phyloP scores from a whole-genome alignment of 1,140 invertebrate species.

The Drosophila mayri region DNA sequence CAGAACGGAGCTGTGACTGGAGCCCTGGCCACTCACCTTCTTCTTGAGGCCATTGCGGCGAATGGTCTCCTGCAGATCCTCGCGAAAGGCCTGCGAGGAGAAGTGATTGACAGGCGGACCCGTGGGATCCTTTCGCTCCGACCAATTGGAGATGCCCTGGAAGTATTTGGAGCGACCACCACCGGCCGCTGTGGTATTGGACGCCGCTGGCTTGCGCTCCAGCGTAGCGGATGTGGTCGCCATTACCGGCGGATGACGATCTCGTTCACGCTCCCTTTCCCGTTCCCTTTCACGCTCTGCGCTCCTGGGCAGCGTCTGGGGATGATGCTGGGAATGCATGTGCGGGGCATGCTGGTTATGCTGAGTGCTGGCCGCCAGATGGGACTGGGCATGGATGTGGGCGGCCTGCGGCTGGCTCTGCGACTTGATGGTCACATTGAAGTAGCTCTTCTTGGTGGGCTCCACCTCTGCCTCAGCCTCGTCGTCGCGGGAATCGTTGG shows the following conservation, averaged over 20 bases:
- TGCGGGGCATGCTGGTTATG: constrained; percentile 18
- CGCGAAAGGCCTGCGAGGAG: constrained; percentile 79
- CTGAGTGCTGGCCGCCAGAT: constrained; percentile 30
- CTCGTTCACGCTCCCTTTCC: constrained; percentile 36
- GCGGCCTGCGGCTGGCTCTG: constrained; percentile 84
- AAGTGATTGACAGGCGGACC: constrained; percentile 68
- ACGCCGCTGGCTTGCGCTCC: constrained; percentile 46
- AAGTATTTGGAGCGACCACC: constrained; percentile 86
- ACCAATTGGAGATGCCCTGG: constrained; percentile 92
- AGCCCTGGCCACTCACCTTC: constrained; percentile 30
- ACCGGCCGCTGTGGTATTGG: constrained; percentile 12
- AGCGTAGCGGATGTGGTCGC: constrained; percentile 41
- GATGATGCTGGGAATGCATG: constrained; percentile 28
- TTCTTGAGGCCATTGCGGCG: constrained; percentile 74
- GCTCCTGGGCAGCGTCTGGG: constrained; percentile 64
- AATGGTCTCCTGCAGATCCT: constrained; percentile 82
- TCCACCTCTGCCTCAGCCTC: constrained; percentile 86
- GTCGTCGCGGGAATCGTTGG: constrained; percentile 88
- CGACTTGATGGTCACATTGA: constrained; percentile 92
- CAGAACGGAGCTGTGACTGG: constrained; percentile 14
- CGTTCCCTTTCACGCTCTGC: constrained; percentile 45
- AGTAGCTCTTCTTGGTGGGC: constrained; percentile 89
- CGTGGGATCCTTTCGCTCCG: constrained; percentile 87
- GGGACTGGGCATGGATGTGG: constrained; percentile 26
- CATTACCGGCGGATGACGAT: constrained; percentile 23